Evolutionary conservation across 2,797 vertebrate genomes (phyloP), one percentile per base, ranked within the genome.

Genomic region (Hippopotamyrus pictus): DNA sequence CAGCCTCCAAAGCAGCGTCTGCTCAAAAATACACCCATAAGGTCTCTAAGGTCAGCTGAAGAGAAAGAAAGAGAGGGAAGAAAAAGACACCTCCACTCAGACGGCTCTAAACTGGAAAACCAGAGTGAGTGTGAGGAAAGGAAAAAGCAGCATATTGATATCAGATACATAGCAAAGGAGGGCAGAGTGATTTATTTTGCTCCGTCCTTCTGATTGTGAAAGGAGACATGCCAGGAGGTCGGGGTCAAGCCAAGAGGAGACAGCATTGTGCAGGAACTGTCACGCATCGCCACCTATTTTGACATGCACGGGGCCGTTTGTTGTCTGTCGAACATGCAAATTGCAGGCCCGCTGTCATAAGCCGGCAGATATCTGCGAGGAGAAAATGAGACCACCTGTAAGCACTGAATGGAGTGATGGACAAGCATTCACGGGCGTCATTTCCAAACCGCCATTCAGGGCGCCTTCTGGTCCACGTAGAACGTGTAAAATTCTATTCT

Each of bases 291-390:
- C 98, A 98, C 98, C 98, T 99, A 98, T 97, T 99, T 98, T 99
- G 98, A 99, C 98, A 99, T 98, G 98, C 98, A 98, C 96, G 95
- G 97, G 97, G 96, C 98, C 97, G 98, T 98, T 98, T 98, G 98
- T 99, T 99, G 98, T 99, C 98, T 99, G 98, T 99, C 96, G 97
- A 98, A 99, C 98, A 99, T 99, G 98, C 98, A 99, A 99, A 99
- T 99, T 96, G 97, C 97, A 96, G 94, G 97, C 96, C 95, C 97
- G 97, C 98, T 99, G 98, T 99, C 98, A 98, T 97, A 97, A 95
- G 97, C 96, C 97, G 96, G 97, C 96, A 96, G 96, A 96, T 97
- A 98, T 97, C 97, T 96, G 97, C 95, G 94, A 96, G 95, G 95
- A 95, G 98, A 97, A 98, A 99, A 99, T 98, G 97, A 98, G 98